Base-by-base conservation (phyloP, 2,797 vertebrate genomes). In the Syndactyla subalaris region DNA sequence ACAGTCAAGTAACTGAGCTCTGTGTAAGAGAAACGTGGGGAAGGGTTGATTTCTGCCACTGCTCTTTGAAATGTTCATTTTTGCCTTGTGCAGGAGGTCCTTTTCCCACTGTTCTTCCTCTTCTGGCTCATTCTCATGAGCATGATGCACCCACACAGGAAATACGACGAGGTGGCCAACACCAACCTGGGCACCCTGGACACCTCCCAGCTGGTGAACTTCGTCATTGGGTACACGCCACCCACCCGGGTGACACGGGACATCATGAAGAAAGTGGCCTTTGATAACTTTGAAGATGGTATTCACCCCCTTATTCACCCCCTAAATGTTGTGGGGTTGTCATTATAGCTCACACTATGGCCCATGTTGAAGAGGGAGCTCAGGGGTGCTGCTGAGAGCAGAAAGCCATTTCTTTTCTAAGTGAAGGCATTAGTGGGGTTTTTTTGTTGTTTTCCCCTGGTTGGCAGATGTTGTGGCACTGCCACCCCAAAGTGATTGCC, bases 191-290 rank as follows among this genome's bases (percentile, higher is more conserved):
- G 89, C 13, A 38, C 91, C 2, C 83, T 98, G 96, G 97, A 98
- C 55, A 63, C 92, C 51, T 95, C 95, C 21, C 13, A 96, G 48
- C 93, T 97, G 66, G 51, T 94, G 52, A 79, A 96, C 5, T 87
- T 98, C 6, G n/a, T 98, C 81, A 95, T 99, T 21, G 99, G 99
- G 15, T 99, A 98, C 98, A 98, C 99, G 0, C 99, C 99, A 0
- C 98, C 98, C 59, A 99, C 97, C 6, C 98, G 98, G 55, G 2
- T 97, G 92, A 99, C 99, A 14, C 98, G 81, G 70, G 97, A 97
- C 78, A 98, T 99, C 97, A 99, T 99, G 99, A 98, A 98, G 24
- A 98, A 98, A 88, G 98, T 99, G 72, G 98, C 98, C 71, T 85
- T 61, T 8, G 97, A 98, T 61, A 94, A 97, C 88, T 98, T 98